A percentile compares a stretch with the other conserved stretches of the same genome.
phyloP scores from a whole-genome alignment of 2,888 invertebrate species.

The Hyposoter didymator region DNA sequence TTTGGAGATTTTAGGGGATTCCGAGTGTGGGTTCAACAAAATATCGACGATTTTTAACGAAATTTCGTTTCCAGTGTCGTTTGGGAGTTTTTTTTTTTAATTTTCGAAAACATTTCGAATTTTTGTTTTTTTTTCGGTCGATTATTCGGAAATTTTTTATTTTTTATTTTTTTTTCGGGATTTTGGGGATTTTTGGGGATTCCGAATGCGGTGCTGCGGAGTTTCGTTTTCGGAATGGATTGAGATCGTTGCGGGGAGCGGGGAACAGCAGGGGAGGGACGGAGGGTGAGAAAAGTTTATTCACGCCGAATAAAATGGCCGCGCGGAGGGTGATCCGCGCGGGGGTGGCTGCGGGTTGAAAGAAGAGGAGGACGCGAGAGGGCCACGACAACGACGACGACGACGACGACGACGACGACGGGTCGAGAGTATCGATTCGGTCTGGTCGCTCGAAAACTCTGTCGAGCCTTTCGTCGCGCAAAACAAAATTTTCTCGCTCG shows the following conservation, averaged over 20 bases:
- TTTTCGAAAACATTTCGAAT: too few species aligned
- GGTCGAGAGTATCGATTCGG: constrained; percentile 80
- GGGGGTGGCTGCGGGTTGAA: constrained; percentile 41
- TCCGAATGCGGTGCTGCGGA: too few species aligned
- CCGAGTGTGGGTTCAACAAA: too few species aligned
- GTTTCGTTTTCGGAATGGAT: background rate
- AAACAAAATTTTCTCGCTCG: background rate
- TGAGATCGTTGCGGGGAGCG: constrained; percentile 24
- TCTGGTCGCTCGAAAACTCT: constrained; percentile 63
- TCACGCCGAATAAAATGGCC: constrained; percentile 80
- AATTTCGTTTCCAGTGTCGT: too few species aligned
- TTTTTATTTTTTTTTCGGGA: background rate
- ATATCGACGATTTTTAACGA: too few species aligned
- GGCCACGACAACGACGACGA: constrained; percentile 51
- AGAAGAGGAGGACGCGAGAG: constrained; percentile 53
- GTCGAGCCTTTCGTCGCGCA: constrained; percentile 38
- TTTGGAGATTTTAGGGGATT: too few species aligned
- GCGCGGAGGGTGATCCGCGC: constrained; percentile 66
- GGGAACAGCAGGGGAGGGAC: constrained; percentile 13
- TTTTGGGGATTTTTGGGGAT: background rate
- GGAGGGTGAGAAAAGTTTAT: constrained; percentile 72
- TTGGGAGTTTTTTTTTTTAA: too few species aligned
- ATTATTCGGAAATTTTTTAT: too few species aligned
- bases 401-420: constrained; percentile 66
- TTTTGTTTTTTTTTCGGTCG: too few species aligned